Evolutionary conservation across 2,797 vertebrate species (phyloP).

Genomic region (Trachops cirrhosus): DNA sequence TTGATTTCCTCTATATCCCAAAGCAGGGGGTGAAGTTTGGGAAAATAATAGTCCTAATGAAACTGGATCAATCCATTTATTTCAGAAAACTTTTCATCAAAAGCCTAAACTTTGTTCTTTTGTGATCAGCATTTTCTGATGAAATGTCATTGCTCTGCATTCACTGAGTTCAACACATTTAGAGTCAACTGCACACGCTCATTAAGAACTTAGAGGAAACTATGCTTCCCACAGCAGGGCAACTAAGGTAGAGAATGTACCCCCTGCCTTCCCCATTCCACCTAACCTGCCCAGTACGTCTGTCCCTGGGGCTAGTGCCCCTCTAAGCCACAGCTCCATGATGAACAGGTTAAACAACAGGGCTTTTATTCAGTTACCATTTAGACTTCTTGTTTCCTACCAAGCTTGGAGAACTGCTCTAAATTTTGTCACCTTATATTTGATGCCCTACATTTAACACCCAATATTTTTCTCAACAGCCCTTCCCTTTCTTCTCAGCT

Average conservation of each 20-base stretch:
- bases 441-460: not conserved
- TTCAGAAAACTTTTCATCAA: not conserved
- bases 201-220: not conserved
- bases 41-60: not conserved
- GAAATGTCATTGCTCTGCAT: not conserved
- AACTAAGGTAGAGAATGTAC: not conserved
- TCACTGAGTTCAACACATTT: not conserved
- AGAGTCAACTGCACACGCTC: not conserved
- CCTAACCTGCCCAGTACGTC: not conserved
- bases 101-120: not conserved
- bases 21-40: not conserved
- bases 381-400: not conserved
- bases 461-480: not conserved
- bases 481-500: not conserved
- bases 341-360: not conserved
- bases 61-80: not conserved
- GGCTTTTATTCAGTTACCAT: not conserved
- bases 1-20: not conserved
- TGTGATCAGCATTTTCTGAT: not conserved
- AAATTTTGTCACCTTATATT: not conserved
- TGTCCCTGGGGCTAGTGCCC: no score
- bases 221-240: not conserved
- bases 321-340: not conserved
- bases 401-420: not conserved
- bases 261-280: not conserved